phyloP scores from a whole-genome alignment of 2,113 vertebrate genomes.

The Alces alces region DNA sequence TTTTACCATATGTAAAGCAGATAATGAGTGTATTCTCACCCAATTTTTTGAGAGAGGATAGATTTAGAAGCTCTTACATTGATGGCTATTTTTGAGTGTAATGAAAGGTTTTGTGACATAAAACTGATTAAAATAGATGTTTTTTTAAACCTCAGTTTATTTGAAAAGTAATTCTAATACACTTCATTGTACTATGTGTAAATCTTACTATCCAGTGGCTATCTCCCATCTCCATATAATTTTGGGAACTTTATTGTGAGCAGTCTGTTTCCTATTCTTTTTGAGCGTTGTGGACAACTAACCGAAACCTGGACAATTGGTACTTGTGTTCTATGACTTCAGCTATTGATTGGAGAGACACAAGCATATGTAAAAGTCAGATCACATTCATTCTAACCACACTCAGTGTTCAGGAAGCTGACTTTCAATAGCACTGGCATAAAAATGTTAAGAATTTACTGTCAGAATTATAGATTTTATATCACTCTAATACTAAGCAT shows the following conservation, averaged over 20 bases:
- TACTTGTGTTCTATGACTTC: background rate
- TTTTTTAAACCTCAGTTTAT: background rate
- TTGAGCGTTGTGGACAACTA: rapidly evolving
- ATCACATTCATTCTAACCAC: background rate
- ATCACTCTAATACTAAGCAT: background rate
- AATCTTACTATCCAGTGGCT: background rate
- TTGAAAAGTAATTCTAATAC: background rate
- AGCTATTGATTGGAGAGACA: background rate
- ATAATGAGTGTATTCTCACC: background rate
- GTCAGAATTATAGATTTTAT: background rate
- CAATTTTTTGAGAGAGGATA: background rate
- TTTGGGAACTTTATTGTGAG: background rate
- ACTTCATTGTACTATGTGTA: background rate
- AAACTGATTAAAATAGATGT: background rate
- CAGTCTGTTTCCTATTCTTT: background rate
- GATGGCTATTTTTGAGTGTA: background rate
- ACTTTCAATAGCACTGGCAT: background rate
- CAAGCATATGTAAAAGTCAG: background rate
- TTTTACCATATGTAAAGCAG: background rate
- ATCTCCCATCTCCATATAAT: background rate
- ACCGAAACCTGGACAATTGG: background rate
- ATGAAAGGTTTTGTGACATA: background rate
- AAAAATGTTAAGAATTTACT: background rate
- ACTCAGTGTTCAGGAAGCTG: background rate
- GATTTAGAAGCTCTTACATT: background rate